phyloP scores from a whole-genome alignment of 1,140 invertebrate species.

The Calephelis nemesis region DNA sequence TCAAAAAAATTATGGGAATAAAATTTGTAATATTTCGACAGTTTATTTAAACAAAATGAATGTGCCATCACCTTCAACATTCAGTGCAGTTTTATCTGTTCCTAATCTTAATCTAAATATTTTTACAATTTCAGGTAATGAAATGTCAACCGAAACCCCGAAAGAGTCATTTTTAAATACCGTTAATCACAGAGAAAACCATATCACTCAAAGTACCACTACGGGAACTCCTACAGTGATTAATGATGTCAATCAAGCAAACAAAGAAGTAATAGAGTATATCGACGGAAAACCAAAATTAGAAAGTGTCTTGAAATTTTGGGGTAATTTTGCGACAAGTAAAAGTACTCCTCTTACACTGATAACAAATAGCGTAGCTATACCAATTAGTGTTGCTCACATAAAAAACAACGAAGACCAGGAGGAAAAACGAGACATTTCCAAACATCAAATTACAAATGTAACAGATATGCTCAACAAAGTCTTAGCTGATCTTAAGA shows the following conservation, averaged over 20 bases:
- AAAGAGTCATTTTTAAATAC: background rate
- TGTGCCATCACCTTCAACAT: no score
- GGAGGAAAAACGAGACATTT: background rate
- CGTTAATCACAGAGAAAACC: background rate
- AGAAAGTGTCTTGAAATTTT: conserved; percentile 38
- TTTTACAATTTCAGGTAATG: background rate
- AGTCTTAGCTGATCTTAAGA: background rate
- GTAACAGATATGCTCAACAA: background rate
- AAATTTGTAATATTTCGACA: no score
- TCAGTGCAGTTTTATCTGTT: no score
- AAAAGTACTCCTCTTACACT: background rate
- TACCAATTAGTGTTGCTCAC: background rate
- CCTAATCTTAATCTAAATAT: background rate
- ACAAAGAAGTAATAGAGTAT: conserved; percentile 29
- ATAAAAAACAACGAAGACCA: background rate
- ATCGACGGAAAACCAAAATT: conserved; percentile 31
- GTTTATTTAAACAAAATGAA: no score
- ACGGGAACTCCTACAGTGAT: conserved; percentile 1
- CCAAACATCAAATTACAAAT: background rate
- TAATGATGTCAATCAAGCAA: conserved; percentile 9
- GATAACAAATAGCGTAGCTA: background rate
- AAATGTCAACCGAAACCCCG: background rate
- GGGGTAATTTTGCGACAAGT: conserved; percentile 26
- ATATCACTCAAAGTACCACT: background rate
- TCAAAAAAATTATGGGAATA: no score